Conservation (phyloP, 2,797 vertebrate species). For the Dipus sagitta region DNA sequence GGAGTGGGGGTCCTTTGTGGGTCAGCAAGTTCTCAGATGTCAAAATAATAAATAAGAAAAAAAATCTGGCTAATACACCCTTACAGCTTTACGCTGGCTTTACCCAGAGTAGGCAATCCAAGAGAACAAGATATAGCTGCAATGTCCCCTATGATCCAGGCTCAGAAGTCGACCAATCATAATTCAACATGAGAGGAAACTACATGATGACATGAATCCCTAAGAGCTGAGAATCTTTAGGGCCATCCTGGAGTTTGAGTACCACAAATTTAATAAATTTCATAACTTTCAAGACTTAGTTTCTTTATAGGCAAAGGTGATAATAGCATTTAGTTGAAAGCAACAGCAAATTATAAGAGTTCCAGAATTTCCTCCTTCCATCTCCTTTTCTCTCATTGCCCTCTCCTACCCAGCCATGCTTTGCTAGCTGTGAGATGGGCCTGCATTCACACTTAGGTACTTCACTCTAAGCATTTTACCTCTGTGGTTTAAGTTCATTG, state of each 20-base stretch:
- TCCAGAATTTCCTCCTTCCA: too few species aligned
- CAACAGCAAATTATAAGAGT: background rate
- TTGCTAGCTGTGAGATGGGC: background rate
- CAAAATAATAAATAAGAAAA: background rate
- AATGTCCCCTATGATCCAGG: background rate
- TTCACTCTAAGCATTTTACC: background rate
- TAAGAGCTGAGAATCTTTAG: background rate
- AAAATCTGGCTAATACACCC: background rate
- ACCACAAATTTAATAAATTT: background rate
- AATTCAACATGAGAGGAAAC: background rate
- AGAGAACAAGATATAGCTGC: background rate
- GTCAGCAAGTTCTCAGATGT: background rate
- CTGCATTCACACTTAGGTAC: background rate
- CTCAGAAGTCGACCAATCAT: background rate
- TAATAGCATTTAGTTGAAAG: background rate
- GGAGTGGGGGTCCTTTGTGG: background rate
- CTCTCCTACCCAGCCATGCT: too few species aligned
- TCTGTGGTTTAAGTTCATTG: background rate
- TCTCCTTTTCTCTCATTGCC: too few species aligned
- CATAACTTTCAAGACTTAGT: background rate
- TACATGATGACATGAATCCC: background rate
- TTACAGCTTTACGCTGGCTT: background rate
- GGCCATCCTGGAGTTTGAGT: background rate
- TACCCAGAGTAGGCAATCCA: background rate
- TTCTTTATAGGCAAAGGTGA: background rate